These are phyloP conservation scores for Scrobipalpa costella DNA, from an alignment of 2,888 invertebrate species.

Conservation along the genomic window DNA sequence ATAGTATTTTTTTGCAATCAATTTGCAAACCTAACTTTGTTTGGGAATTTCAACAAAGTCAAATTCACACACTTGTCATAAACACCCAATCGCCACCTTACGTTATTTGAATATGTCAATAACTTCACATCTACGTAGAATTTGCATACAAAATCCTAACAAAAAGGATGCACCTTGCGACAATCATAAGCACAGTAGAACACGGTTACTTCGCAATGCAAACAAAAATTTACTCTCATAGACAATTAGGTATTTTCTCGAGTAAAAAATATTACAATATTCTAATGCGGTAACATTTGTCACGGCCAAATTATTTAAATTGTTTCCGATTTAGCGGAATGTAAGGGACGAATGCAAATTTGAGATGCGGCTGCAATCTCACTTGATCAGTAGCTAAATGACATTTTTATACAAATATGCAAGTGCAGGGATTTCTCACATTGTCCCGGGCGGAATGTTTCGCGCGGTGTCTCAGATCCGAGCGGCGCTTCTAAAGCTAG, in stretches of 20 bases:
- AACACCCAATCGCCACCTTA: slow-evolving; percentile 32
- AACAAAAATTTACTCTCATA: slow-evolving; percentile 50
- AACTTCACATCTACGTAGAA: slow-evolving; percentile 38
- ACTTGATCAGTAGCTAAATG: slow-evolving; percentile 68
- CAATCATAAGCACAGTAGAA: slow-evolving; percentile 30
- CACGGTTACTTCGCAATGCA: slow-evolving; percentile 43
- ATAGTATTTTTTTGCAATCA: not conserved
- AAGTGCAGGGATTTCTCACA: slow-evolving; percentile 52
- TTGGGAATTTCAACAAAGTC: slow-evolving; percentile 53
- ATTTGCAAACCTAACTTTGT: slow-evolving; percentile 27
- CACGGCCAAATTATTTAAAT: slow-evolving; percentile 74
- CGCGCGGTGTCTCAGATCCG: slow-evolving; percentile 38
- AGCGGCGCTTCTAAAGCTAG: slow-evolving; percentile 33
- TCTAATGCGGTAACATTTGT: slow-evolving; percentile 63
- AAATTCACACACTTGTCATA: slow-evolving; percentile 64
- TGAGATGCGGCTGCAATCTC: slow-evolving; percentile 55
- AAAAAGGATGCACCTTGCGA: slow-evolving; percentile 34
- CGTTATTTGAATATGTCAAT: slow-evolving; percentile 62
- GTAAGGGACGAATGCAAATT: slow-evolving; percentile 66
- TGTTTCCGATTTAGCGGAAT: slow-evolving; percentile 47
- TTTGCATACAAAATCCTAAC: slow-evolving; percentile 47
- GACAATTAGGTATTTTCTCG: slow-evolving; percentile 64
- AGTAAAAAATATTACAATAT: slow-evolving; percentile 58
- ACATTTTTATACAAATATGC: slow-evolving; percentile 73
- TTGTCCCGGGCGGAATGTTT: slow-evolving; percentile 44